Evolutionary conservation across 2,113 vertebrate species (phyloP).

Genomic region (Trachemys scripta): DNA sequence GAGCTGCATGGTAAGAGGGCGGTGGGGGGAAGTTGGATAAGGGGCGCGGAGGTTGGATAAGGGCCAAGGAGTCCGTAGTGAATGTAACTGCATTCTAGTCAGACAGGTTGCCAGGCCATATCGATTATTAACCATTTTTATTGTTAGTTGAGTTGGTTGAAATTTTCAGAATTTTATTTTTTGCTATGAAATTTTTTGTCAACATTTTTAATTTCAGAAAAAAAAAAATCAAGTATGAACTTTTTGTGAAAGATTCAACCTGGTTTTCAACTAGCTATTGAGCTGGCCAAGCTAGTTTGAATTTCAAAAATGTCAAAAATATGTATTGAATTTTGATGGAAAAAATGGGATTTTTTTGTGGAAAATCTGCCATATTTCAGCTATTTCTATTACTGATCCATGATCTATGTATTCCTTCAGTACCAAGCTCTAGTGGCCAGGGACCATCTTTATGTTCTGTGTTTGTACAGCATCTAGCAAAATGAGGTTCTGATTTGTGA

Average conservation of each 20-base stretch:
- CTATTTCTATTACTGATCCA: not conserved
- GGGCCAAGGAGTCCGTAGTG: not conserved
- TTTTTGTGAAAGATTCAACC: not conserved
- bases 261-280: not conserved
- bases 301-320: not conserved
- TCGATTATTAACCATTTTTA: not conserved
- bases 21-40: no score
- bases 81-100: not conserved
- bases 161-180: not conserved
- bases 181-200: not conserved
- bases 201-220: not conserved
- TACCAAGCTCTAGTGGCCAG: not conserved
- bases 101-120: not conserved
- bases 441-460: not conserved
- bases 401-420: conserved; percentile 4
- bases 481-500: not conserved
- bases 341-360: not conserved
- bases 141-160: not conserved
- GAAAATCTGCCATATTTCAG: not conserved
- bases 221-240: not conserved
- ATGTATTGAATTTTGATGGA: not conserved
- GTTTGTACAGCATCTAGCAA: conserved; percentile 3
- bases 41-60: no score
- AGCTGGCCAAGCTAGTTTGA: not conserved
- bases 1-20: no score